Percentiles rank a stretch among this genome's conserved stretches.
phyloP scores from a whole-genome alignment of 2,888 invertebrate genomes.

The Thymelicus lineola region DNA sequence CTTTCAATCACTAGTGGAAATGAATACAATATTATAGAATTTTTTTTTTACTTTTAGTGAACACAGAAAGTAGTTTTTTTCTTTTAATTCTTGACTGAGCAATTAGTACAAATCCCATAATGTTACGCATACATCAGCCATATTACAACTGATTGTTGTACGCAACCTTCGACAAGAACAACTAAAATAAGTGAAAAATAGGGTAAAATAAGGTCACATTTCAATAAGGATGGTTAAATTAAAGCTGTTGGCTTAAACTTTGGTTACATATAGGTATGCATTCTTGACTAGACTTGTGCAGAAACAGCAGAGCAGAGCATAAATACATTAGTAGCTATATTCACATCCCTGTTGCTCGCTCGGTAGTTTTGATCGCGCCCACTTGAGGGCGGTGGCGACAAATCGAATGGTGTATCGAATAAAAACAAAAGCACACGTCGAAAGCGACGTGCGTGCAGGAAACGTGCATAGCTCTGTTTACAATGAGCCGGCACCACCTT shows the following conservation, averaged over 20 bases:
- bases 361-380: constrained; percentile 28
- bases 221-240: constrained; percentile 6
- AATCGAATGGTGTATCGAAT: constrained; percentile 37
- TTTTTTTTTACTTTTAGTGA: constrained; percentile 1
- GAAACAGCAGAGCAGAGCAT: constrained; percentile 5
- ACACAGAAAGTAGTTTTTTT: constrained; percentile 1
- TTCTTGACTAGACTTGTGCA: constrained; percentile 28
- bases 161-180: constrained; percentile 18
- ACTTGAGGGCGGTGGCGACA: constrained; percentile 36
- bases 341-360: constrained; percentile 36
- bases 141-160: constrained; percentile 17
- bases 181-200: background rate
- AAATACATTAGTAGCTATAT: constrained; percentile 26
- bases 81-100: background rate
- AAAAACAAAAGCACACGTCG: constrained; percentile 35
- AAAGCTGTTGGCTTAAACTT: background rate
- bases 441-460: constrained; percentile 30
- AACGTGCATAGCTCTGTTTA: constrained; percentile 36
- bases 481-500: constrained; percentile 30
- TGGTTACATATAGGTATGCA: constrained; percentile 14
- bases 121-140: constrained; percentile 15
- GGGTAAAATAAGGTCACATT: background rate
- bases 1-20: constrained; percentile 23
- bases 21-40: constrained; percentile 10
- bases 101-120: background rate